Conservation (phyloP, 2,888 invertebrate genomes). For the Callyntrura sp. region DNA sequence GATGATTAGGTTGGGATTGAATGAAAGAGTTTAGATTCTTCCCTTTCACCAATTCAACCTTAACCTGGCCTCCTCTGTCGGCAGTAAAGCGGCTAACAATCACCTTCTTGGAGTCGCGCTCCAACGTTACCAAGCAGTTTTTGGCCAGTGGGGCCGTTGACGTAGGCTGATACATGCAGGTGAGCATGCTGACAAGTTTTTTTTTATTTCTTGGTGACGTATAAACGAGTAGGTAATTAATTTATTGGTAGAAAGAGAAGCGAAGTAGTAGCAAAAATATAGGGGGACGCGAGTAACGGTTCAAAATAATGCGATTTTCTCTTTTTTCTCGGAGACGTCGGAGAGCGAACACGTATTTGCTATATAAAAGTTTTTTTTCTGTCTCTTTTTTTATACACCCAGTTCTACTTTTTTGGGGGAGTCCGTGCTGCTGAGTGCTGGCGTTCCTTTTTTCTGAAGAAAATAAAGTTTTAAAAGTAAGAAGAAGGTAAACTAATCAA, state of each 20-base stretch:
- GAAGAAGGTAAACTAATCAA: conserved; percentile 50
- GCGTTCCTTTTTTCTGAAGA: not conserved
- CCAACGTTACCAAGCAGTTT: conserved; percentile 82
- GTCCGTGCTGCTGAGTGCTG: not conserved
- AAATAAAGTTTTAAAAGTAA: conserved; percentile 47
- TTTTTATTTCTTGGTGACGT: conserved; percentile 20
- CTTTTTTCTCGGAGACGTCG: not conserved
- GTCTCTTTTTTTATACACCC: not conserved
- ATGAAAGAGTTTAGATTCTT: conserved; percentile 73
- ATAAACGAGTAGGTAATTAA: not conserved
- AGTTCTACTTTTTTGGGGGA: not conserved
- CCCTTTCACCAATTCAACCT: conserved; percentile 81
- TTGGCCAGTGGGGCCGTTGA: conserved; percentile 84
- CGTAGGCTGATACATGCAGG: conserved; percentile 89
- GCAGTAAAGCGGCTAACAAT: conserved; percentile 82
- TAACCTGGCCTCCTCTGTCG: conserved; percentile 81
- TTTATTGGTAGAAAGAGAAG: not conserved
- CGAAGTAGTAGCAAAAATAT: conserved; percentile 41
- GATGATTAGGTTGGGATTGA: conserved; percentile 66
- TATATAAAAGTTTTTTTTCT: conserved; percentile 34
- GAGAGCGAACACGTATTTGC: not conserved
- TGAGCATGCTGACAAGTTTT: conserved; percentile 86
- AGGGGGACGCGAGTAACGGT: not conserved
- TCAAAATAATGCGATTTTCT: conserved; percentile 31
- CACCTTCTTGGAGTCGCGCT: conserved; percentile 82